Base-by-base conservation (phyloP, 2,888 invertebrate genomes). In the Periphyllus acericola region DNA sequence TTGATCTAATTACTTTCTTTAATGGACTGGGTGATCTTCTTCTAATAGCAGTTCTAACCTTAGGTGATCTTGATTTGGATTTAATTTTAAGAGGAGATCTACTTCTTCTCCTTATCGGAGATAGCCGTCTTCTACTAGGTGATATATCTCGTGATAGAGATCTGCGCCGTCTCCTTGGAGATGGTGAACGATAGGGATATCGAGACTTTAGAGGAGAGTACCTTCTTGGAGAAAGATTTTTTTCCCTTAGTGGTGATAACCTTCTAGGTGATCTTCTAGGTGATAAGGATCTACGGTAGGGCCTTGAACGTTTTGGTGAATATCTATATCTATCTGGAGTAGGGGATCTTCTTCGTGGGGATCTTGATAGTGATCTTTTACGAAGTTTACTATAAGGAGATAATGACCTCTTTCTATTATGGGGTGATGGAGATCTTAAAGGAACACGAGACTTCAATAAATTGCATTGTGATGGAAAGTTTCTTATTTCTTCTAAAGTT, bases 41-140 rank as follows among this genome's bases (percentile, higher is more conserved):
- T 74, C 87, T 87, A 60, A 75, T 6, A 79, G 55, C 21, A 55
- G 34, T 74, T 81, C 81, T 81, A 19, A 36, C 0, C 11, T 87
- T 87, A 32, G 87, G 87, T 55, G 87, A 87, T 74, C 87, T 87
- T 32, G 87, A 87, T 66, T 87, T 87, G 19, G 87, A 87, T 87
- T 80, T 80, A n/a, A 87, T 80, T 75, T 79, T 80, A 0, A 52
- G 80, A 14, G 87, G 87, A 66, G 87, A 87, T 46, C 81, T 87
- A 81, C 87, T 87, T 72, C 79, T 80, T 87, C 87, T 87, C 14
- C 87, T 87, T 46, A 87, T 74, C 19, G 87, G 87, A 14, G 87
- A 81, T 66, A 81, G 81, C 5, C 87, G 80, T 81, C 87, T 87
- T 66, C 87, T 87, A 75, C 8, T 60, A 36, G 87, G 87, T 0